Percentiles rank a stretch among this genome's conserved stretches.
Conservation (phyloP, 2,888 invertebrate species). For the Antitype chi region DNA sequence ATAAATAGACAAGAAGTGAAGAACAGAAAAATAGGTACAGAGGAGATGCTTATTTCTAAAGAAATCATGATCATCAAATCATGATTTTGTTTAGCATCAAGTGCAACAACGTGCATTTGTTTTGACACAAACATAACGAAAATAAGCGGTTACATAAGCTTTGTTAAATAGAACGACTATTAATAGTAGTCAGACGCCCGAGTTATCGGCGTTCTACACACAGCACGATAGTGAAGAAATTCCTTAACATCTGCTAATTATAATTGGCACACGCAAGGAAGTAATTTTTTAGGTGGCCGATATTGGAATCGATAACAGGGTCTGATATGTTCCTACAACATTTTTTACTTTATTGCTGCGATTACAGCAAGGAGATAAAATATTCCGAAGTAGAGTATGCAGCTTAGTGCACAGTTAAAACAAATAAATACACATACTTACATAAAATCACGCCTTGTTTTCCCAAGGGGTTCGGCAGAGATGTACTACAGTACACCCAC, state of each 20-base stretch:
- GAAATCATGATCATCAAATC: background rate
- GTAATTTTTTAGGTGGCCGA: slow-evolving; percentile 35
- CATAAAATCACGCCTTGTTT: too few species aligned
- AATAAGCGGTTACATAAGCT: slow-evolving; percentile 56
- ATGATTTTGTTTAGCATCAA: background rate
- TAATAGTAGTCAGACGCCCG: slow-evolving; percentile 36
- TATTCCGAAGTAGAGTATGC: background rate
- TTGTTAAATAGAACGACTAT: slow-evolving; percentile 64
- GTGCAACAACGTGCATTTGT: background rate
- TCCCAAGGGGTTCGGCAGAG: too few species aligned
- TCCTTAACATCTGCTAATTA: slow-evolving; percentile 25
- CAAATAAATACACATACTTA: background rate
- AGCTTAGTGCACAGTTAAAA: background rate
- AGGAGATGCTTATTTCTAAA: too few species aligned
- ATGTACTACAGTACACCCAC: too few species aligned
- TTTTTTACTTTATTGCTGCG: background rate
- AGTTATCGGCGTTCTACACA: slow-evolving; percentile 27
- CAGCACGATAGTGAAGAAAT: slow-evolving; percentile 12
- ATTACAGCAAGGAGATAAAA: background rate
- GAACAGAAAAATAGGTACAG: too few species aligned
- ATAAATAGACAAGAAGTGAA: too few species aligned
- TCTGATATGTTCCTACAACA: background rate
- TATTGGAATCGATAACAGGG: slow-evolving; percentile 28
- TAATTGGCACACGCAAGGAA: slow-evolving; percentile 42
- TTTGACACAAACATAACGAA: slow-evolving; percentile 36